Conservation (phyloP, 2,797 vertebrate species). For the Varecia variegata region DNA sequence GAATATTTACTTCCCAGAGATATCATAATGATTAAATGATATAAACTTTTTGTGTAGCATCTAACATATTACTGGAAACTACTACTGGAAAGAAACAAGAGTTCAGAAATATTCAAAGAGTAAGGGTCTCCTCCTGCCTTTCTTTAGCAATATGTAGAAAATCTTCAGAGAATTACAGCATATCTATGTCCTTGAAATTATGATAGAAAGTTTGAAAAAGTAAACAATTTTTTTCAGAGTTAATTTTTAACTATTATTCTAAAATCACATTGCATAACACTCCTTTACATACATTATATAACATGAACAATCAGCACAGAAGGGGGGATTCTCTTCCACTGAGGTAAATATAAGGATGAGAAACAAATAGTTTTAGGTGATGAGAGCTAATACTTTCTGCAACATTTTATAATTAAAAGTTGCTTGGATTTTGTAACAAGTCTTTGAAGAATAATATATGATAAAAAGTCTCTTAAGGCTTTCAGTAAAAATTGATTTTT, state of each 20-base stretch:
- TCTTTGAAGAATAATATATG: not conserved
- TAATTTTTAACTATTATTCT: not conserved
- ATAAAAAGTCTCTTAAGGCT: not conserved
- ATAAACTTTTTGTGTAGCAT: not conserved
- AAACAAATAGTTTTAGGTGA: not conserved
- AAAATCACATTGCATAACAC: not conserved
- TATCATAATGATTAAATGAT: not conserved
- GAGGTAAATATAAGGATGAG: not conserved
- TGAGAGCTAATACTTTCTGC: not conserved
- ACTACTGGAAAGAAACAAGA: not conserved
- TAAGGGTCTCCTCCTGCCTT: not conserved
- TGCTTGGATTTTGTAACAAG: constrained; percentile 26
- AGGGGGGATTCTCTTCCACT: not conserved
- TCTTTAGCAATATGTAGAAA: not conserved
- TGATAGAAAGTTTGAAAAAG: not conserved
- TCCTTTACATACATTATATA: not conserved
- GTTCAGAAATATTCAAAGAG: not conserved
- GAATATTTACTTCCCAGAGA: not conserved
- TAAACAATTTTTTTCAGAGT: not conserved
- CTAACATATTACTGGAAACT: not conserved
- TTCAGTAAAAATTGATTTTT: not conserved
- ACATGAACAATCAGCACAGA: not conserved
- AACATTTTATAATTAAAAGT: constrained; percentile 28
- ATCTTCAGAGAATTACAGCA: not conserved
- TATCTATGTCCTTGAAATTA: not conserved